These are phyloP conservation scores for Tanytarsus gracilentus DNA, from an alignment of 2,888 invertebrate species.

Conservation along the genomic window DNA sequence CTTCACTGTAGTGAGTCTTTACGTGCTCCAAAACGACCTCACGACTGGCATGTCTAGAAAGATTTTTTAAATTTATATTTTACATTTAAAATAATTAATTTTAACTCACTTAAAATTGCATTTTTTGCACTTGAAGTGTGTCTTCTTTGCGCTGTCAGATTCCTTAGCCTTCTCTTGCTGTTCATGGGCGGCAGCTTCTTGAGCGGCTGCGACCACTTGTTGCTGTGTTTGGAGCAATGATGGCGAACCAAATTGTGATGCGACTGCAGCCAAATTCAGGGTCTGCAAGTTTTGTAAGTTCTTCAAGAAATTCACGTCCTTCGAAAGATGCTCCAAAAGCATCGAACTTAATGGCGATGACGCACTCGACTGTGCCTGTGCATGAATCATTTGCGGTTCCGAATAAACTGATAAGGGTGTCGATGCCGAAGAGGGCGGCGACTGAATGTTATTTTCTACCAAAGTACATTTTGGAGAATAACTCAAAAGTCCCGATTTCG, in stretches of 20 bases:
- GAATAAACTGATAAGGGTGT: conserved; percentile 25
- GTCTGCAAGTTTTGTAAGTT: conserved; percentile 17
- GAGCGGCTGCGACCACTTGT: conserved; percentile 42
- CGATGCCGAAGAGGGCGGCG: conserved; percentile 21
- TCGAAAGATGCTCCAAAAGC: conserved; percentile 21
- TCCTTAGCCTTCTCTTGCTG: conserved; percentile 39
- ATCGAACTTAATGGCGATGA: conserved; percentile 6
- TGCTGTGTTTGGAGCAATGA: conserved; percentile 36
- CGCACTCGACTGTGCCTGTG: not conserved
- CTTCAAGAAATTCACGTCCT: conserved; percentile 25
- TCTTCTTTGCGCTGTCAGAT: conserved; percentile 52
- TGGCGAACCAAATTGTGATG: conserved; percentile 38
- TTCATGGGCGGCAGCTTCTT: conserved; percentile 43
- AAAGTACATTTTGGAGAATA: conserved; percentile 25
- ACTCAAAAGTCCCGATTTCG: conserved; percentile 39
- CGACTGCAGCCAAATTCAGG: conserved; percentile 21
- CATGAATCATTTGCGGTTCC: not conserved
- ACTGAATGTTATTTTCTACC: conserved; percentile 14
- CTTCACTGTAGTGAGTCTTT: conserved; percentile 51
- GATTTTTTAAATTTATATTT: not conserved
- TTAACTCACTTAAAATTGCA: conserved; percentile 70
- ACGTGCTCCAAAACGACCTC: conserved; percentile 58
- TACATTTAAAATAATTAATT: not conserved
- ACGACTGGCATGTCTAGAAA: conserved; percentile 51
- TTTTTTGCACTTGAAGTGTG: conserved; percentile 82